Evolutionary conservation across 2,888 invertebrate species (phyloP).

Genomic region (Agonopterix arenella): DNA sequence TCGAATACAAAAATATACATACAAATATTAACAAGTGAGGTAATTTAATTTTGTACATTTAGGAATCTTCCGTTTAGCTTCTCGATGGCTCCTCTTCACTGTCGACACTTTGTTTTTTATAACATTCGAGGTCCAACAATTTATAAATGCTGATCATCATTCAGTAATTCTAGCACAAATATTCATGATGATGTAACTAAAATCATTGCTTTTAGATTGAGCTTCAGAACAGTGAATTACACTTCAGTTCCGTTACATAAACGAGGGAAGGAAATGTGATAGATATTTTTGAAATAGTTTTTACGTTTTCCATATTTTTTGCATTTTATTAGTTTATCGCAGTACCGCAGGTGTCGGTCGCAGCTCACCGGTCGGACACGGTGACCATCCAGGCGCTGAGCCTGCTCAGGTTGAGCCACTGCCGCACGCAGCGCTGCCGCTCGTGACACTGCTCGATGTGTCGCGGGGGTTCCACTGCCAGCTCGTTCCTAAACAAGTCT

Average conservation of each 20-base stretch:
- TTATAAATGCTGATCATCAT: no score
- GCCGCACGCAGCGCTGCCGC: conserved; percentile 28
- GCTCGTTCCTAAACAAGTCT: conserved; percentile 18
- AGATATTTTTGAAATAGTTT: neutral
- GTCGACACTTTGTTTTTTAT: no score
- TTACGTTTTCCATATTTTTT: conserved; percentile 9
- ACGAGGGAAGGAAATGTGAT: neutral
- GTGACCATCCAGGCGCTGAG: conserved; percentile 41
- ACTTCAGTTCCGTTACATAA: neutral
- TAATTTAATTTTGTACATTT: neutral
- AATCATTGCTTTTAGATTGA: no score
- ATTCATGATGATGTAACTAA: no score
- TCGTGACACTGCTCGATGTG: conserved; percentile 9
- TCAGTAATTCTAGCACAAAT: no score
- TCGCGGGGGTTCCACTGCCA: conserved; percentile 3
- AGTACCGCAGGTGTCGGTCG: neutral
- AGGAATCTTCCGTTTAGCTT: neutral
- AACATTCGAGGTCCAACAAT: no score
- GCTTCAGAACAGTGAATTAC: neutral
- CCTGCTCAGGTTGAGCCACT: conserved; percentile 45
- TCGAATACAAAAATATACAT: conserved; percentile 17
- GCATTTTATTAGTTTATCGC: conserved; percentile 9
- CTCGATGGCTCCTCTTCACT: no score
- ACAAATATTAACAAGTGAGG: conserved; percentile 4
- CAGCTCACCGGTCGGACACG: conserved; percentile 43